phyloP scores from a whole-genome alignment of 2,888 invertebrate genomes.

The Lasioglossum villosulum region DNA sequence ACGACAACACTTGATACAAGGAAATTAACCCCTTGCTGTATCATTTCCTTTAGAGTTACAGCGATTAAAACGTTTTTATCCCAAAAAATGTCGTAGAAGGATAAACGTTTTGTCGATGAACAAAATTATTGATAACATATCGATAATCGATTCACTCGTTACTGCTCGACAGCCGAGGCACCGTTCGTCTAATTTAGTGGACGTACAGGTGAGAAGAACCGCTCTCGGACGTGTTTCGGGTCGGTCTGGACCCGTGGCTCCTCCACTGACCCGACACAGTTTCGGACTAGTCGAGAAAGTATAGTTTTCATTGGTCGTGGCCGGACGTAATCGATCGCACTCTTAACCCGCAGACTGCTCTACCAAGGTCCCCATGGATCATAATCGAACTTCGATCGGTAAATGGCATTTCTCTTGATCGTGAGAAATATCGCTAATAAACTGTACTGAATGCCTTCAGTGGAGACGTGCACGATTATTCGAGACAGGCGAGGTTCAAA shows the following conservation, averaged over 20 bases:
- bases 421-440: not conserved
- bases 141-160: too few species aligned
- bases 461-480: not conserved
- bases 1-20: too few species aligned
- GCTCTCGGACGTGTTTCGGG: slow-evolving; percentile 16
- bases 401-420: not conserved
- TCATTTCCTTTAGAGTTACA: too few species aligned
- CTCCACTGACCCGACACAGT: not conserved
- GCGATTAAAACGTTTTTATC: too few species aligned
- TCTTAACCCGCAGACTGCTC: not conserved
- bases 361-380: not conserved
- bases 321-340: not conserved
- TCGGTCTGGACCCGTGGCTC: not conserved
- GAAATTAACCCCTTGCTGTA: too few species aligned
- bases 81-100: too few species aligned
- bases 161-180: not conserved
- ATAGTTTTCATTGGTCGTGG: not conserved
- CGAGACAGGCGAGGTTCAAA: not conserved
- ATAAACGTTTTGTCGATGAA: too few species aligned
- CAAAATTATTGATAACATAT: too few species aligned
- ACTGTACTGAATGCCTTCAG: not conserved
- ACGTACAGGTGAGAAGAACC: slow-evolving; percentile 24
- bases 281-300: not conserved
- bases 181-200: not conserved
- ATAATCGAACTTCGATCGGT: not conserved